Percentiles rank a stretch among this genome's conserved stretches.
Evolutionary conservation across 2,888 invertebrate genomes (phyloP).

Genomic region (Endotricha flammealis): DNA sequence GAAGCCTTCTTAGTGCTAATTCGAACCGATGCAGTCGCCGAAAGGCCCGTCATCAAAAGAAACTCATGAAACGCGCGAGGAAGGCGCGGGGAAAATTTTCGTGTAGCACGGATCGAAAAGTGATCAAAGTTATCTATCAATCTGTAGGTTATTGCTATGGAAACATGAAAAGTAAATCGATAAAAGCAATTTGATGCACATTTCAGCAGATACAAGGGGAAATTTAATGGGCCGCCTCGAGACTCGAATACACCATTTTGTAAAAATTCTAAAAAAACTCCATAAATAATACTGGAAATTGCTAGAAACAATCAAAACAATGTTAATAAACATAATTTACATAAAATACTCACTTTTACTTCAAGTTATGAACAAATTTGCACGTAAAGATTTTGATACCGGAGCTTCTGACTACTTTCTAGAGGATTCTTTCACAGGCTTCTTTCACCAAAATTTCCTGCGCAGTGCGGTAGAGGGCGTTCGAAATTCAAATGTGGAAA

Average conservation of each 20-base stretch:
- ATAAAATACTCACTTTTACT: slow-evolving; percentile 67
- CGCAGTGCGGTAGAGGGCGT: slow-evolving; percentile 64
- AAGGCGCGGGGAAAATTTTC: slow-evolving; percentile 28
- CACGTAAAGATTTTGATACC: slow-evolving; percentile 77
- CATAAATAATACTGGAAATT: slow-evolving; percentile 28
- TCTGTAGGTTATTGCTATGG: slow-evolving; percentile 56
- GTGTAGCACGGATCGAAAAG: slow-evolving; percentile 22
- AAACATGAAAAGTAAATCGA: slow-evolving; percentile 63
- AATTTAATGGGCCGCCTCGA: slow-evolving; percentile 36
- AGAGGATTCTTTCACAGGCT: slow-evolving; percentile 77
- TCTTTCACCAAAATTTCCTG: slow-evolving; percentile 64
- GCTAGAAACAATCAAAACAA: slow-evolving; percentile 17
- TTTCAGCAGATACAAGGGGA: slow-evolving; percentile 42
- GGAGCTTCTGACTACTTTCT: slow-evolving; percentile 76
- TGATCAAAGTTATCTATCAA: slow-evolving; percentile 31
- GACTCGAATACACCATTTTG: slow-evolving; percentile 43
- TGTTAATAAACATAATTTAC: slow-evolving; percentile 25
- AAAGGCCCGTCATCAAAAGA: slow-evolving; percentile 70
- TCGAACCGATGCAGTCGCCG: slow-evolving; percentile 67
- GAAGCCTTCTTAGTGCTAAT: slow-evolving; percentile 56
- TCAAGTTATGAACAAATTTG: slow-evolving; percentile 68
- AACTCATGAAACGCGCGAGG: slow-evolving; percentile 25
- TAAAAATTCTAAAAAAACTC: slow-evolving; percentile 25
- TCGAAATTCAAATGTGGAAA: slow-evolving; percentile 62
- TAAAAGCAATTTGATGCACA: slow-evolving; percentile 48